Base-by-base conservation (phyloP, 2,888 invertebrate species). In the Athetis lepigone region DNA sequence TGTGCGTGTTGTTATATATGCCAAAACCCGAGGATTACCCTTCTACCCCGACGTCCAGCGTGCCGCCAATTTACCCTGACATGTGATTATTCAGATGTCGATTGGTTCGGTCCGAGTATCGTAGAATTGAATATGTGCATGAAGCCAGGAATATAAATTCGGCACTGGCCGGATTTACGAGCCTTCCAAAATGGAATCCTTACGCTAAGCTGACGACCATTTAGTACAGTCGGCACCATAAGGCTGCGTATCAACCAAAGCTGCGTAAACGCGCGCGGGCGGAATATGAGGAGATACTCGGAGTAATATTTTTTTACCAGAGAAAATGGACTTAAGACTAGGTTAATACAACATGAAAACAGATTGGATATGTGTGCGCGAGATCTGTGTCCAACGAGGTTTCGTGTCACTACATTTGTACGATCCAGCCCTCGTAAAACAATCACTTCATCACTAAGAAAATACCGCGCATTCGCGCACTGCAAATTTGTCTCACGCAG, bases 81-180 rank as follows among this genome's bases (percentile, higher is more conserved):
- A 75, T 78, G 75, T 76, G 80, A 84, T 82, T 84, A 84, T 80
- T 81, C 83, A 79, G 77, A 81, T 77, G 82, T 80, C 81, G 72
- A 79, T 77, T 77, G 73, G 57, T 63, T 67, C 55, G 62, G 66
- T 51, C 66, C 51, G 60, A 70, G 65, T 71, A 76, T 72, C 55
- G 61, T 56, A 67, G 75, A 77, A 80, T 84, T 82, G 64, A 84
- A 81, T 82, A 80, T 78, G 74, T 77, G 69, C 69, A 74, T 67
- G 65, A 69, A 81, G 66, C 76, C 61, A 61, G 64, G 80, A 80
- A 82, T 83, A 81, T 84, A 81, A 80, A 82, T 84, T 79, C 56
- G 66, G 60, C 59, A 63, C 56, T 61, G 77, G 59, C 62, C 51
- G 77, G 70, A 82, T 81, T 84, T 82, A 82, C 67, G 77, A 77